A percentile compares a stretch with the other conserved stretches of the same genome.
These are phyloP conservation scores for Enoplosus armatus DNA, from an alignment of 2,797 vertebrate species.

Conservation along the genomic window DNA sequence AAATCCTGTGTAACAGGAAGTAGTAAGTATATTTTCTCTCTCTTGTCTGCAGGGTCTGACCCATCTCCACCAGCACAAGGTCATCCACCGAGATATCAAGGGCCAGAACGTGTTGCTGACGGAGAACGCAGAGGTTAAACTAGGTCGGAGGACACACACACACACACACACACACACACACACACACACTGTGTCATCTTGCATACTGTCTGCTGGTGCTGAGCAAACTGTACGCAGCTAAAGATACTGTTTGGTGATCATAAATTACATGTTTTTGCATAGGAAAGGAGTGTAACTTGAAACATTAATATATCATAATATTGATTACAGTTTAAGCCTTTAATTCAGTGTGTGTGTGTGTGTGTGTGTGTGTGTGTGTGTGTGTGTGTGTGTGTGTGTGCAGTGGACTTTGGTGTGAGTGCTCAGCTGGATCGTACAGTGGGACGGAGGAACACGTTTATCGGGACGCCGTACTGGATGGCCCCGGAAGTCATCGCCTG, in stretches of 20 bases:
- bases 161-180: not conserved
- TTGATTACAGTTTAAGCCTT: too few species aligned
- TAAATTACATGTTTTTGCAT: not conserved
- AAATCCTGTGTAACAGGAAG: not conserved
- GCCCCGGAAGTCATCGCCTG: slow-evolving; percentile 98
- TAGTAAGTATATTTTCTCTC: not conserved
- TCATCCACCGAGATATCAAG: slow-evolving; percentile 98
- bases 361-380: slow-evolving; percentile 21
- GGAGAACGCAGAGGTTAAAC: slow-evolving; percentile 97
- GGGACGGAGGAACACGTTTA: slow-evolving; percentile 96
- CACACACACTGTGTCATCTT: not conserved
- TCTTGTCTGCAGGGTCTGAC: slow-evolving; percentile 90
- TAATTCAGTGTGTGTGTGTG: slow-evolving; percentile 8
- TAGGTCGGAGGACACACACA: slow-evolving; percentile 84
- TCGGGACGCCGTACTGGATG: slow-evolving; percentile 99
- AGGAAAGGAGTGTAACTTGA: not conserved
- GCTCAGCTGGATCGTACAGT: slow-evolving; percentile 97
- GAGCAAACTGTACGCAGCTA: not conserved
- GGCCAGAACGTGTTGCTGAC: slow-evolving; percentile 98
- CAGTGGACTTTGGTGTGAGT: slow-evolving; percentile 97
- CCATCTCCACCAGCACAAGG: slow-evolving; percentile 98
- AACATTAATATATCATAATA: not conserved
- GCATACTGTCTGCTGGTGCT: not conserved
- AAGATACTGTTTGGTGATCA: not conserved
- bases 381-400: slow-evolving; percentile 43